These are phyloP conservation scores for Podiceps cristatus DNA, from an alignment of 2,113 vertebrate species.

Conservation along the genomic window DNA sequence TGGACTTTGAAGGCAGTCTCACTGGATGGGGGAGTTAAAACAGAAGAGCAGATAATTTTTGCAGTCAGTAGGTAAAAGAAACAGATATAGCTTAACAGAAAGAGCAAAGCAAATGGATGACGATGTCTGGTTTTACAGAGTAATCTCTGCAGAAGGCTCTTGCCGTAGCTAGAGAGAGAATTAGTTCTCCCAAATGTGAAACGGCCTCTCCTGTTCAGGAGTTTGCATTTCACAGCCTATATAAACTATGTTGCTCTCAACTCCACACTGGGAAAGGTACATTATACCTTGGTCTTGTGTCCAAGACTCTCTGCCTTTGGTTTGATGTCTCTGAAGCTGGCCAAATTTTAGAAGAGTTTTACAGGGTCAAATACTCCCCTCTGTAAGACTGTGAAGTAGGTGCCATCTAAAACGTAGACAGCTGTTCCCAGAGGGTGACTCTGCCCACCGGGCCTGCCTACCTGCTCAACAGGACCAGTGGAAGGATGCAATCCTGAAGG, in stretches of 20 bases:
- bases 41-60: neutral
- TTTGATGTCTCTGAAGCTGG: neutral
- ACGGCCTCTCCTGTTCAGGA: neutral
- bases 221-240: neutral
- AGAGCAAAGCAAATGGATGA: neutral
- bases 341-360: neutral
- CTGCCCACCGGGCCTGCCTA: neutral
- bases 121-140: neutral
- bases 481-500: neutral
- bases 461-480: neutral
- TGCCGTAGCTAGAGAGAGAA: neutral
- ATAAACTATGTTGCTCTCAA: neutral
- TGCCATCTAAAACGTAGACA: neutral
- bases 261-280: neutral
- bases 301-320: neutral
- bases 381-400: neutral
- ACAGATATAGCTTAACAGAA: neutral
- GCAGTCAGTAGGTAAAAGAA: neutral
- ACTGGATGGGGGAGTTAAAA: neutral
- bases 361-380: neutral
- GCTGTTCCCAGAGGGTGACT: neutral
- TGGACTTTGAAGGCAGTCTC: neutral
- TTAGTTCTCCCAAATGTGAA: neutral
- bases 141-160: neutral
- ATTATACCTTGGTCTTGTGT: neutral